Evolutionary conservation across 2,888 invertebrate species (phyloP), one percentile per base, ranked within the genome.

Genomic region (Epsilonema sp.): DNA sequence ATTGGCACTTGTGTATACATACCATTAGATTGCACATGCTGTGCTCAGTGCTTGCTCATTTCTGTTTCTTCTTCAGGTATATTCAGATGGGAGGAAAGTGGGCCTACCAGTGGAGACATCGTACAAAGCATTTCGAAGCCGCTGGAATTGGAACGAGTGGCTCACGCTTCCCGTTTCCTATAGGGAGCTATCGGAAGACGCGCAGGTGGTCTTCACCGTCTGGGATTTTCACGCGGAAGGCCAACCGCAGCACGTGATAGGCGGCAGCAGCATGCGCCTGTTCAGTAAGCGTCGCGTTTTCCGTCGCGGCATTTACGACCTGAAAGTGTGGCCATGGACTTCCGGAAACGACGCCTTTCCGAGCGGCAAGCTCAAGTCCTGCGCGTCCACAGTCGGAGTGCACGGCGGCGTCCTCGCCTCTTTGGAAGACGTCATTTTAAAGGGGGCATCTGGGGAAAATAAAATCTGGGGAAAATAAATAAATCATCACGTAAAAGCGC

Each of bases 91-190:
- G 44, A 74, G 78, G 45, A 78, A 83, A 0, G 73, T 90, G 2
- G 81, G 84, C 19, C 68, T 89, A 52, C 85, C 89, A 0, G 80
- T 86, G 16, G 77, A 78, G 37, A 87, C 89, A 1, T 79, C 86
- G 0, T 89, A 89, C 63, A 92, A 90, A 67, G 75, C 85, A 1
- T 92, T 92, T 62, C 79, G 79, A 22, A 82, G 80, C 46, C 73
- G 90, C 58, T 92, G 87, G 86, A 85, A 87, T 63, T 94, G 92
- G 92, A 92, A 90, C 65, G 90, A 94, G 69, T 92, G 92, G 90
- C 74, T 94, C 26, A 79, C 78, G 0, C 70, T 94, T 47, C 90
- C 92, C 0, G 74, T 92, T 26, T 79, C 79, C 65, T 90, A 80
- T 68, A 82, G 82, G 61, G 89, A 92, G 65, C 68, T 94, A 36